Evolutionary conservation across 2,113 vertebrate genomes (phyloP).

Genomic region (Chaetodon auriga): DNA sequence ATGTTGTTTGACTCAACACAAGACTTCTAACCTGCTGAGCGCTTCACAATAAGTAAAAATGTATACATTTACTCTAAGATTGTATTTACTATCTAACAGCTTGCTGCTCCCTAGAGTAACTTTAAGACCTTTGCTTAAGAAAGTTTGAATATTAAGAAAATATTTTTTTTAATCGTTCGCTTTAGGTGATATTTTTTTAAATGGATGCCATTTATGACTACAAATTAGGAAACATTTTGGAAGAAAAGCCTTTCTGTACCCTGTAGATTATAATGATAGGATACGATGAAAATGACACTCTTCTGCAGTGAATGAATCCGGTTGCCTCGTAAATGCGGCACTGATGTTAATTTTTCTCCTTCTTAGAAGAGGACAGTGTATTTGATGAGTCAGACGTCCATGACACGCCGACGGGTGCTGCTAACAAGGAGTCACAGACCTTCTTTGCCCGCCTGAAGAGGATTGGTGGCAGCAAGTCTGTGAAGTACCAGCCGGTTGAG

Average conservation of each 20-base stretch:
- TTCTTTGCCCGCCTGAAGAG: slow-evolving; percentile 99
- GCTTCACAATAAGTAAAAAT: neutral
- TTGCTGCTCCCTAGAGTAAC: too few species aligned
- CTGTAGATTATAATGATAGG: neutral
- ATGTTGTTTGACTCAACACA: slow-evolving; percentile 8
- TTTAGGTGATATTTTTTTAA: neutral
- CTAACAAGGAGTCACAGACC: slow-evolving; percentile 98
- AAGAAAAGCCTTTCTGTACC: neutral
- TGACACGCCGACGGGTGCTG: slow-evolving; percentile 96
- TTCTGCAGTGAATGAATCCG: neutral
- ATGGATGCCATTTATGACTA: neutral
- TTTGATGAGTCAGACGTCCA: slow-evolving; percentile 99
- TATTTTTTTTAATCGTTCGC: neutral
- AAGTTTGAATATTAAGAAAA: neutral
- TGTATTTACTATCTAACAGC: neutral
- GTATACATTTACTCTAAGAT: neutral
- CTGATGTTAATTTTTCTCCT: slow-evolving; percentile 65
- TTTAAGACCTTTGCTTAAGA: neutral
- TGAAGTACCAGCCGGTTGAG: slow-evolving; percentile 99
- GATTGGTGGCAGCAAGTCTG: slow-evolving; percentile 98
- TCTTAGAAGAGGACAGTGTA: slow-evolving; percentile 98
- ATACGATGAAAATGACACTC: neutral
- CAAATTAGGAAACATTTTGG: neutral
- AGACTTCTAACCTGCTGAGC: neutral
- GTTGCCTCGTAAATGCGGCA: neutral